A percentile compares a stretch with the other conserved stretches of the same genome.
These are phyloP conservation scores for pig (Sus scrofa) DNA, from an alignment of 2,113 vertebrate species.

Conservation along the genomic window DNA sequence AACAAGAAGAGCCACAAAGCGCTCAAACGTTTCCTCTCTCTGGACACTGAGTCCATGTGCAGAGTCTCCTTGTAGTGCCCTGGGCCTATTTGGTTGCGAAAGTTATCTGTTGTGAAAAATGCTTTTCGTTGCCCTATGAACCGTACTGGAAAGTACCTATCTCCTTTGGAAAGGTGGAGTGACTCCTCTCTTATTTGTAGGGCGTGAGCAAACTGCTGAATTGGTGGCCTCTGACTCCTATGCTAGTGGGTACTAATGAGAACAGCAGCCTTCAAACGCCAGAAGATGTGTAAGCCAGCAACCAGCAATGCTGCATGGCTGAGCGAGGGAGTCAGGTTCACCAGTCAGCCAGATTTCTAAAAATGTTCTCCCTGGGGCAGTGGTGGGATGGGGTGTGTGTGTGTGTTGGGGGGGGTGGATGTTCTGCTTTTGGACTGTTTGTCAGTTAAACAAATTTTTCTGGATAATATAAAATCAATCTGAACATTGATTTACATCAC, in stretches of 20 bases:
- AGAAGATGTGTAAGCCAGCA: background rate
- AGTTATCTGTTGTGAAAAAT: background rate
- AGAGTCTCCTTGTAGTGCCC: background rate
- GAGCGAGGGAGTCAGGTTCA: background rate
- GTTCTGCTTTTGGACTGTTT: background rate
- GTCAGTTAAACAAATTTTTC: background rate
- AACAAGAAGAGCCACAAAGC: background rate
- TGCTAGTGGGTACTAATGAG: background rate
- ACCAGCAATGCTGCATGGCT: background rate
- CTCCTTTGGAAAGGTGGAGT: background rate
- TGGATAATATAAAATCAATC: background rate
- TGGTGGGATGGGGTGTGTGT: fast-evolving
- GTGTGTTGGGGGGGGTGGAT: background rate
- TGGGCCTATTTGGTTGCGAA: background rate
- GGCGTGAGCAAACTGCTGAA: background rate
- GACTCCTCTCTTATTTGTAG: background rate
- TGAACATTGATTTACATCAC: background rate
- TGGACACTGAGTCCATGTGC: background rate
- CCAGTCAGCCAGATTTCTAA: background rate
- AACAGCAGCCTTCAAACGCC: background rate
- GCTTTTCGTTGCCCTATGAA: background rate
- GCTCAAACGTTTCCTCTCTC: background rate
- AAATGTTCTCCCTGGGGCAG: background rate
- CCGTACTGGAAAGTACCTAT: background rate
- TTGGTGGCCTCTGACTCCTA: background rate